Base-by-base conservation (phyloP, 2,888 invertebrate species). In the Acleris literana region DNA sequence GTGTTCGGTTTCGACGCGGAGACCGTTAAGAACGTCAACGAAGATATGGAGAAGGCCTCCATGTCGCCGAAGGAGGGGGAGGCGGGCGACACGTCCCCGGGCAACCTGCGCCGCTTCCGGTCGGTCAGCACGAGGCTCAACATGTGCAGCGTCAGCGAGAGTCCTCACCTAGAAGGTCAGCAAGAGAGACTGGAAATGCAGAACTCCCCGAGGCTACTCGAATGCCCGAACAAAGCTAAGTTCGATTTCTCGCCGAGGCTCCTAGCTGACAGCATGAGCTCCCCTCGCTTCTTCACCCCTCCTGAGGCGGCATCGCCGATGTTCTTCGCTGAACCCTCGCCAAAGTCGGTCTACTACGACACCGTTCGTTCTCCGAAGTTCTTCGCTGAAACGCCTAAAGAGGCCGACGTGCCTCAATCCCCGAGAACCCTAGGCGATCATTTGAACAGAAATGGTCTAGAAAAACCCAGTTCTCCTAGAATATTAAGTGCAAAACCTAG, bases 201-300 rank as follows among this genome's bases (percentile, higher is more conserved):
- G 68, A 90, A 87, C 56, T 92, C 91, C 0, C 92, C 92, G 0
- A 77, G 88, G 57, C 77, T 88, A 0, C 33, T 89, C 5, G 92
- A 92, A 70, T 89, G 90, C 62, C 88, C 90, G 70, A 91, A 92
- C 62, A 91, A 89, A 58, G 86, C 89, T 0, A 90, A 91, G 71
- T 93, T 93, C 63, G 90, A 92, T 72, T 93, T 91, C 70, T 93
- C 93, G 0, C 92, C 93, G 0, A 92, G 86, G 73, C 78, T 89
- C 7, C 72, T 90, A 68, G 83, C 85, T 0, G 92, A 92, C 57
- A 82, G 81, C 16, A 77, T 88, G 69, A 83, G 79, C 51, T 92
- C 93, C 0, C 93, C 93, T 0, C 78, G 90, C 11, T 91, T 90
- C 69, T 93, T 92, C 65, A 92, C 92, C 0, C 92, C 92, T 0